These are phyloP conservation scores for Orbicella faveolata DNA, from an alignment of 64 coral and sea anemone genomes.

Conservation along the genomic window DNA sequence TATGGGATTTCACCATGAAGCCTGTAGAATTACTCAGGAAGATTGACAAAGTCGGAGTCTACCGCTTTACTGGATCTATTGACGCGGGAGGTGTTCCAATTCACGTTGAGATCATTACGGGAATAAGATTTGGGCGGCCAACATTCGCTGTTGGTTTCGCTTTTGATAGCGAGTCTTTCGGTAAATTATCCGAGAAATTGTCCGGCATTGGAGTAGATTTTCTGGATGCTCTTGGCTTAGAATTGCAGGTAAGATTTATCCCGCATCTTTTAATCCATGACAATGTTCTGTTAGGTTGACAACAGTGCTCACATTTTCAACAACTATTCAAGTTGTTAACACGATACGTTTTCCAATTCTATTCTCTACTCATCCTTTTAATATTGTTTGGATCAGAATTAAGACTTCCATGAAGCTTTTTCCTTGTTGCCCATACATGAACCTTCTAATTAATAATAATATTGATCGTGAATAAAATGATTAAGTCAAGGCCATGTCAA, in stretches of 20 bases:
- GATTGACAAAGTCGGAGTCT: constrained; percentile 51
- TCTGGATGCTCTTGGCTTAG: constrained; percentile 79
- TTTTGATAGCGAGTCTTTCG: constrained; percentile 95
- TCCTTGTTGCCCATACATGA: too few species aligned
- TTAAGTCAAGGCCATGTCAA: too few species aligned
- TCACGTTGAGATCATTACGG: constrained; percentile 71
- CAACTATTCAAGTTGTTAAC: too few species aligned
- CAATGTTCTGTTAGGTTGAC: neutral
- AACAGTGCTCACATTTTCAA: too few species aligned
- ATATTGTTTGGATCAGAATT: too few species aligned
- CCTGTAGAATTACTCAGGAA: constrained; percentile 72
- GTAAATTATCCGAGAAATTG: constrained; percentile 68
- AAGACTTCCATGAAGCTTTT: too few species aligned
- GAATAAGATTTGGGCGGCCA: constrained; percentile 11
- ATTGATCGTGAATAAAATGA: too few species aligned
- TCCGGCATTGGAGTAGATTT: constrained; percentile 83
- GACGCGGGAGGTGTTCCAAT: constrained; percentile 68
- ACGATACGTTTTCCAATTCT: too few species aligned
- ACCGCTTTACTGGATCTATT: constrained; percentile 80
- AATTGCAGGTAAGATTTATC: constrained; percentile 58
- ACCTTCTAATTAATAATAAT: too few species aligned
- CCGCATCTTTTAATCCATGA: neutral
- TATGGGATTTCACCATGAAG: constrained; percentile 69
- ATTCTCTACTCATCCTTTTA: too few species aligned
- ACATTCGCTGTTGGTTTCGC: constrained; percentile 85